Percentiles rank a stretch among this genome's conserved stretches.
Conservation (phyloP, 2,888 invertebrate genomes). For the Sturmia bella region DNA sequence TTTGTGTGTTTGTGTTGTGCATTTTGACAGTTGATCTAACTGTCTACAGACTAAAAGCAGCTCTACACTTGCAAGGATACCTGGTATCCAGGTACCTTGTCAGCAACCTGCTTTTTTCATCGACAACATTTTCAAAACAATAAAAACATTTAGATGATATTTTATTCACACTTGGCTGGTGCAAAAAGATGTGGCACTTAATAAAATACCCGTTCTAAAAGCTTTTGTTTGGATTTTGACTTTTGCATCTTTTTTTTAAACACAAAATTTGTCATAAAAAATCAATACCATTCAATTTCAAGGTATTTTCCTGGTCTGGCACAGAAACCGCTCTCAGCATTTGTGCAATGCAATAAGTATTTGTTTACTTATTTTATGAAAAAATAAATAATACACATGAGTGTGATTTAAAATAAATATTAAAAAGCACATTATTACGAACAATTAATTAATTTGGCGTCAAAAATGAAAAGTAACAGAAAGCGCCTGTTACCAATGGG, state of each 20-base stretch:
- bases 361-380: constrained; percentile 35
- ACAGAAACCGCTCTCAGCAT: background rate
- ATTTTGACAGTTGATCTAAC: too few relatives aligned
- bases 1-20: too few relatives aligned
- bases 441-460: constrained; percentile 67
- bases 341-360: constrained; percentile 40
- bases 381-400: constrained; percentile 60
- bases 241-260: background rate
- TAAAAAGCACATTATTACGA: constrained; percentile 29
- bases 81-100: too few relatives aligned
- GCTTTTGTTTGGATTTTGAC: background rate
- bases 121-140: too few relatives aligned
- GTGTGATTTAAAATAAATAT: constrained; percentile 39
- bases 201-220: too few relatives aligned
- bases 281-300: constrained; percentile 21
- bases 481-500: constrained; percentile 68
- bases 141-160: too few relatives aligned
- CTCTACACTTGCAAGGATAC: too few relatives aligned
- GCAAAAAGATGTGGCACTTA: too few relatives aligned
- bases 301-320: constrained; percentile 64
- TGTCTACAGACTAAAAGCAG: too few relatives aligned
- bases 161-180: too few relatives aligned
- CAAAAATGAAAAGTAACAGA: constrained; percentile 32
- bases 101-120: too few relatives aligned
- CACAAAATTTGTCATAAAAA: background rate